Base-by-base conservation (phyloP, 2,888 invertebrate genomes). In the Smittia sp. region DNA sequence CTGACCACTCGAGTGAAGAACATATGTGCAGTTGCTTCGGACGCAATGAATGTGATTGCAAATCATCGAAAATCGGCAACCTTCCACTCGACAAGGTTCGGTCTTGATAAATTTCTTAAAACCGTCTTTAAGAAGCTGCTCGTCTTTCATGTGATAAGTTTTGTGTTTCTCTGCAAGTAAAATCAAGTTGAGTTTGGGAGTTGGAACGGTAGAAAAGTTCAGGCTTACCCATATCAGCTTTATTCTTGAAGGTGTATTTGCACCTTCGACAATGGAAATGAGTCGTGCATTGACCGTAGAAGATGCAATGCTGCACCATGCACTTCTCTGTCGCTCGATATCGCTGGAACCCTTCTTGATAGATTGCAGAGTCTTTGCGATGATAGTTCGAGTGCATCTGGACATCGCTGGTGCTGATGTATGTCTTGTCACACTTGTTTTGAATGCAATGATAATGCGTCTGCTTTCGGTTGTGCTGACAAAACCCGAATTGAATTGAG, bases 361-460 rank as follows among this genome's bases (percentile, higher is more conserved):
- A 94, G 78, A 98, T 98, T 18, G 97, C 97, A 0, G 96, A 95
- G 82, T 98, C 97, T 81, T 98, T 98, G 74, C 97, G 89, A 82
- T 98, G 98, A 82, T 97, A 98, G 83, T 98, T 98, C 1, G 98
- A 96, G 82, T 98, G 98, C 98, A 98, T 98, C 84, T 98, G 98
- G 2, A 98, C 98, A 82, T 98, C 98, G 67, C 97, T 97, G 1
- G 98, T 98, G 78, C 96, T 96, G 80, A 98, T 97, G 85, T 98
- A 98, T 0, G 96, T 94, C 85, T 96, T 97, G 84, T 92, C 92
- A 81, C 93, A 93, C 77, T 91, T 91, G 80, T 91, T 95, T 83
- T 97, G 96, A 76, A 98, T 90, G 83, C 98, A 98, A 81, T 98
- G 98, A 83, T 98, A 98, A 82, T 96, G 96, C 0, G 96, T 96